Conservation (phyloP, 2,888 invertebrate species). For the Nomada fabriciana region DNA sequence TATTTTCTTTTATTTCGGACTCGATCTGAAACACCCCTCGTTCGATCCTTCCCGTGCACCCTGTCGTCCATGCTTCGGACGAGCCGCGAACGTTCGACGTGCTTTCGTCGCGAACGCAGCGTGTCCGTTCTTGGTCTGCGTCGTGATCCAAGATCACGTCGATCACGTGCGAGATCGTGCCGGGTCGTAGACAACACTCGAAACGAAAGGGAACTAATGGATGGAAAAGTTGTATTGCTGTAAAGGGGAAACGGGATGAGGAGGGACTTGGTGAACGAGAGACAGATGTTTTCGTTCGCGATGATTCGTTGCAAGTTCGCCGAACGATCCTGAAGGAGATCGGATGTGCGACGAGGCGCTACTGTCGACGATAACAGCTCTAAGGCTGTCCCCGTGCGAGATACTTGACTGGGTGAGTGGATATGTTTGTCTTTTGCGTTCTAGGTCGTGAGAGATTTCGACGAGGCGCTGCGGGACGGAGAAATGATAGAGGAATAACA, state of each 20-base stretch:
- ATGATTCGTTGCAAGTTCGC: constrained; percentile 22
- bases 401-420: constrained; percentile 60
- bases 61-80: neutral
- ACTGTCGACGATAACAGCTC: constrained; percentile 65
- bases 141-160: constrained; percentile 3
- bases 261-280: constrained; percentile 19
- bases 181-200: neutral
- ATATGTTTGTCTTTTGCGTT: neutral
- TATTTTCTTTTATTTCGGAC: constrained; percentile 20
- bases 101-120: neutral
- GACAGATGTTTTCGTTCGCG: constrained; percentile 16
- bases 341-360: constrained; percentile 67
- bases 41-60: neutral
- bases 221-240: neutral
- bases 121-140: neutral
- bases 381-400: constrained; percentile 28
- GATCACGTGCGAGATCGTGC: constrained; percentile 55
- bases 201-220: no score
- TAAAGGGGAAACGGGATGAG: neutral
- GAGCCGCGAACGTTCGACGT: neutral
- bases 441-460: neutral
- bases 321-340: constrained; percentile 63
- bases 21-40: neutral
- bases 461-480: no score
- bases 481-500: neutral